Evolutionary conservation across 2,113 vertebrate genomes (phyloP), one percentile per base, ranked within the genome.

Genomic region (Indri indri): DNA sequence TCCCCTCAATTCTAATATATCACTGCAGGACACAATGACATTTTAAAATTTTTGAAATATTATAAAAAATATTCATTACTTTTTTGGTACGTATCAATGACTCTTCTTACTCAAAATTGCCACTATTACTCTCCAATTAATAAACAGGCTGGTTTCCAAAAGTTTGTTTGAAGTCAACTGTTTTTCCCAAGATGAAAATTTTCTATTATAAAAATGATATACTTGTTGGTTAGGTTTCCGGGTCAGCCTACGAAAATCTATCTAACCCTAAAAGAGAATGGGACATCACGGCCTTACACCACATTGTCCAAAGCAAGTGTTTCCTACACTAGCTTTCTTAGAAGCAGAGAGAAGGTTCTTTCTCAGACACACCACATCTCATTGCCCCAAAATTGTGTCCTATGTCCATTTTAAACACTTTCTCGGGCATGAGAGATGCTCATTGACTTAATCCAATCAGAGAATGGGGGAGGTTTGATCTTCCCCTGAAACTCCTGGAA

Each of bases 1-100:
- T 96, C 65, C 94, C 66, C 95, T 97, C 77, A 95, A 90, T 95
- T 96, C 71, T 95, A 97, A 97, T 98, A 84, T 92, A 95, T 98
- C 88, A 98, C 80, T 92, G 88, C 30, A 85, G 76, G 94, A 97
- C n/a, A 97, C 65, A 90, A 59, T 95, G 95, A 91, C 95, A 91
- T 40, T 97, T 61, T 50, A 42, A 59, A 85, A 86, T 81, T 92
- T 95, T 73, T 96, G 70, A 97, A 96, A 93, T 94, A 94, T 82
- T 95, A 57, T 81, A 95, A 91, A 83, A 92, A 96, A 93, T 20
- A 96, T 86, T 79, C 66, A 79, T 81, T 27, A 68, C 23, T 79
- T 88, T 68, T 95, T 81, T 59, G 84, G 17, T 91, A 71, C 10
- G 17, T 59, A 90, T 63, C 50, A 50, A 12, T 12, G 63, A 90